phyloP scores from a whole-genome alignment of 2,888 invertebrate genomes.

The Trichogramma dendrolimi region DNA sequence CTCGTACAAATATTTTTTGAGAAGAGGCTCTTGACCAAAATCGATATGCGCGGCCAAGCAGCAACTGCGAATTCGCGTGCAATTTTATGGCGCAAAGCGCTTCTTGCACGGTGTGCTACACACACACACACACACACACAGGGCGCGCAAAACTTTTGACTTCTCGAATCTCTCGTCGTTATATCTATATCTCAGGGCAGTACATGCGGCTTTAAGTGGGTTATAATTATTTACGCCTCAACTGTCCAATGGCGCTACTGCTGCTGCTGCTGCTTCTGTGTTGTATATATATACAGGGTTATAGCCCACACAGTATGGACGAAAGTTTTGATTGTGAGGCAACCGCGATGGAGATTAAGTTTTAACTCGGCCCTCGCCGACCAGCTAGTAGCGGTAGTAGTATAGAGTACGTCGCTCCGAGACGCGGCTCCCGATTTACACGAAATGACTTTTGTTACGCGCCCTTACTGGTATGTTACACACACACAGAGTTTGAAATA shows the following conservation, averaged over 20 bases:
- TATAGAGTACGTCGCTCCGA: too few species aligned
- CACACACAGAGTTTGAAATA: too few species aligned
- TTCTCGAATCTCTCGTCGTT: neutral
- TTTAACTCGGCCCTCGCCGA: slow-evolving; percentile 18
- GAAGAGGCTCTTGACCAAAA: slow-evolving; percentile 17
- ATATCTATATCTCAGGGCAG: too few species aligned
- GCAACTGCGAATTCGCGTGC: slow-evolving; percentile 15
- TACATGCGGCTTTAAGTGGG: slow-evolving; percentile 29
- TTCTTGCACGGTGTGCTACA: too few species aligned
- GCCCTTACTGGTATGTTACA: too few species aligned
- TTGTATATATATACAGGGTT: too few species aligned
- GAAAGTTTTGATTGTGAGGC: slow-evolving; percentile 37
- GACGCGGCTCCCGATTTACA: too few species aligned
- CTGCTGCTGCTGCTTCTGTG: too few species aligned
- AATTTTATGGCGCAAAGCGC: too few species aligned
- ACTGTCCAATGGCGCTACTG: slow-evolving; percentile 21
- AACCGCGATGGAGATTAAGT: slow-evolving; percentile 28
- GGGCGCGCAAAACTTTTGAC: slow-evolving; percentile 4
- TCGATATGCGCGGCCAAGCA: slow-evolving; percentile 7
- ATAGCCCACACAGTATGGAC: neutral
- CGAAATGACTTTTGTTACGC: too few species aligned
- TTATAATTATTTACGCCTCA: slow-evolving; percentile 42
- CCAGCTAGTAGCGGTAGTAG: too few species aligned
- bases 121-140: neutral
- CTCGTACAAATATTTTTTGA: neutral